Base-by-base conservation (phyloP, 2,888 invertebrate species). In the Eupithecia exiguata region DNA sequence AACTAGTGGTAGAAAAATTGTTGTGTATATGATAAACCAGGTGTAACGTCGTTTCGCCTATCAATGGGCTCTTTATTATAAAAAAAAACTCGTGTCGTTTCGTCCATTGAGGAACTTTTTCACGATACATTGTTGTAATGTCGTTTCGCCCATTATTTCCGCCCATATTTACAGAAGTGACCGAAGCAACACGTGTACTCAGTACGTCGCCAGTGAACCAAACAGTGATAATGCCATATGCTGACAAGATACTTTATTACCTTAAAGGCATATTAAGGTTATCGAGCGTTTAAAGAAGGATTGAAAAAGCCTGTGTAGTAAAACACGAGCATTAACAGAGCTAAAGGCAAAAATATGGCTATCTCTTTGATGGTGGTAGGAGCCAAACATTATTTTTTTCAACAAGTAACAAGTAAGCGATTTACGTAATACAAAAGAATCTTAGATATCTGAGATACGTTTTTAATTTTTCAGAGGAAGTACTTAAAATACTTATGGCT, bases 261-360 rank as follows among this genome's bases (percentile, higher is more conserved):
- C 65, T 38, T 65, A 21, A 65, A 65, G 63, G 36, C 63, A 38
- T n/a, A 63, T 10, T 63, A n/a, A 63, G 63, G 63, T 65, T 40
- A 65, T 40, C 65, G 14, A 36, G n/a, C 65, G 25, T 38, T 12
- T 65, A 38, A 30, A 36, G 5, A 65, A 40, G 36, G n/a, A 40
- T 40, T 21, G 12, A 38, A 38, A 30, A 18, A 5, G 62, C 21
- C 9, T 21, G 53, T 21, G 43, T 16, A 62, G 1, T 62, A 35
- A 35, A 35, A 5, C 62, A 25, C n/a, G n/a, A n/a, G n/a, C n/a
- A n/a, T n/a, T n/a, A n/a, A 35, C 14, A 35, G 14, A 16, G 30
- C 7, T 61, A 30, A 14, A 14, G n/a, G 0, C 10, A 30, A 30
- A 30, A 61, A 61, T 12, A 58, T 43, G 43, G 7, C 40, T 7